Base-by-base conservation (phyloP, 1,140 invertebrate species). In the Calycopis cecrops region DNA sequence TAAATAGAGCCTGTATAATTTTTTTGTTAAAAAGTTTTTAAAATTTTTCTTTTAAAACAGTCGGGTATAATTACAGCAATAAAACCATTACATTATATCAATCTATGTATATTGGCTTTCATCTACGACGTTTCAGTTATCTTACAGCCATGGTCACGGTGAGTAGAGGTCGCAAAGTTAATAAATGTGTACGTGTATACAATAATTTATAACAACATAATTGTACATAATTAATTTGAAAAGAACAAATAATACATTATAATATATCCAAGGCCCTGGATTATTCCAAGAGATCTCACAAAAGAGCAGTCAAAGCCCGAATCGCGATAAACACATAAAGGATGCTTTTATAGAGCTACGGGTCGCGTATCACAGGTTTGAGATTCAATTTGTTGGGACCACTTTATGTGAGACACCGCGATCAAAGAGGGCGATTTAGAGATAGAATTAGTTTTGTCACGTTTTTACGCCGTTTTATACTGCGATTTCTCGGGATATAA, bases 381-480 rank as follows among this genome's bases (percentile, higher is more conserved):
- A 59, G 63, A 70, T 74, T 72, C 69, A 75, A 72, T 75, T 75
- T 71, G 62, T 55, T 57, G 57, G 62, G 56, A 52, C 58, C 59
- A 62, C 53, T 71, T 71, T 69, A 66, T 63, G 52, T 55, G 40
- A 58, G 40, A 52, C 40, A 53, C 33, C 35, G 47, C 37, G 48
- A 55, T 54, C 52, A 54, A 54, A 54, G 52, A 53, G 52, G 42
- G 42, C 52, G 52, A 53, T 53, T 53, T 28, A 53, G 52, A 40
- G 52, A 53, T 53, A 53, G 42, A 53, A 53, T 53, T 53, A 53
- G 52, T 53, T 53, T 53, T 53, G 52, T 47, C 52, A 44, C 38
- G 52, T 53, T 53, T 53, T 53, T 38, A 42, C 52, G 28, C 52
- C 38, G 42, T 53, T 53, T 44, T 38, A 14, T 42, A 28, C 33